These are phyloP conservation scores for Salticus scenicus DNA, from an alignment of 2,888 invertebrate species.

Conservation along the genomic window DNA sequence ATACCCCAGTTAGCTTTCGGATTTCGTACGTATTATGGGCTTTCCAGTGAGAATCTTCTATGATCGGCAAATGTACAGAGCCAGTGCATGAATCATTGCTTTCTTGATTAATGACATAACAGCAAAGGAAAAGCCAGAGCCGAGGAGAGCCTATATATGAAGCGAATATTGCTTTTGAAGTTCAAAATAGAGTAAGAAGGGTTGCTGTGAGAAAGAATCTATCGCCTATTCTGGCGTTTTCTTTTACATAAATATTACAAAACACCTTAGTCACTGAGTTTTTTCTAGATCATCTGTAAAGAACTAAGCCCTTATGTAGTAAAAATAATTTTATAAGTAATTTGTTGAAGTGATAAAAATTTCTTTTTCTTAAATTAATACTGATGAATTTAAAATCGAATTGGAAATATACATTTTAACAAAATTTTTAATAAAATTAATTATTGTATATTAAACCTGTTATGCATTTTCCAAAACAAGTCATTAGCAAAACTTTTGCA, in stretches of 20 bases:
- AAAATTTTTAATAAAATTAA: too few relatives aligned
- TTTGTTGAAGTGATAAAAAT: too few relatives aligned
- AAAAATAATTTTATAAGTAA: too few relatives aligned
- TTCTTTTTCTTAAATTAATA: too few relatives aligned
- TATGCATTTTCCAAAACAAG: too few relatives aligned
- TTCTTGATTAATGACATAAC: slow-evolving; percentile 51
- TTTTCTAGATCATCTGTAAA: too few relatives aligned
- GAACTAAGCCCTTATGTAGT: too few relatives aligned
- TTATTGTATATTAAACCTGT: too few relatives aligned
- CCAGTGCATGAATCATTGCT: slow-evolving; percentile 39
- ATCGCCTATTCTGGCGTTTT: slow-evolving; percentile 2
- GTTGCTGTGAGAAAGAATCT: background rate
- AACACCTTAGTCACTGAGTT: too few relatives aligned
- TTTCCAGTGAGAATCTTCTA: slow-evolving; percentile 10
- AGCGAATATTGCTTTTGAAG: slow-evolving; percentile 36
- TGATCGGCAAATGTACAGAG: slow-evolving; percentile 33
- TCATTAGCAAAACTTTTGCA: too few relatives aligned
- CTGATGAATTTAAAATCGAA: too few relatives aligned
- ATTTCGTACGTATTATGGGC: background rate
- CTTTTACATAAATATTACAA: background rate
- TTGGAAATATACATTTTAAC: too few relatives aligned
- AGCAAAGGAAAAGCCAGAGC: slow-evolving; percentile 29
- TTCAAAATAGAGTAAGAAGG: background rate
- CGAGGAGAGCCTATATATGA: slow-evolving; percentile 3
- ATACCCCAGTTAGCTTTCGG: background rate